phyloP scores from a whole-genome alignment of 2,113 vertebrate species.

The Oophaga pumilio region DNA sequence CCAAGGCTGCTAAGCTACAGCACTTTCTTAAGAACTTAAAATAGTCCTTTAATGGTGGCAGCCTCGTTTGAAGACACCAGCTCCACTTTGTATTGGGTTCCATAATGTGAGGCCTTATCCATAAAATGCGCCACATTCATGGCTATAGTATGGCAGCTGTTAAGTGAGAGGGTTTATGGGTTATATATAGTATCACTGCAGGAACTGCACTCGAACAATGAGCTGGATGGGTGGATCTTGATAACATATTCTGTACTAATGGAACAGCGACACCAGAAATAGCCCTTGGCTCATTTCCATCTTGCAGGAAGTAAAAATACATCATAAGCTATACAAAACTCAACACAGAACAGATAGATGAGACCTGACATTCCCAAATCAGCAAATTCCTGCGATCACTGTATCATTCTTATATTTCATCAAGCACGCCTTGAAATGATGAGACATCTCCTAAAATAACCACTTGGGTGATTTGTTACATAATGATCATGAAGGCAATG shows the following conservation, averaged over 20 bases:
- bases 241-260: not conserved
- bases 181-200: slow-evolving; percentile 29
- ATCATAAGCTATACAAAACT: slow-evolving; percentile 9
- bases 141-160: slow-evolving; percentile 25
- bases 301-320: slow-evolving; percentile 7
- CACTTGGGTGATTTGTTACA: not conserved
- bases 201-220: not conserved
- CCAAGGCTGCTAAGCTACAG: not conserved
- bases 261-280: slow-evolving; percentile 1
- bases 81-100: not conserved
- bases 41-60: not conserved
- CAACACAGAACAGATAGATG: slow-evolving; percentile 1
- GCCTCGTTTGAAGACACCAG: not conserved
- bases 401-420: slow-evolving; percentile 20
- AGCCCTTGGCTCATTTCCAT: slow-evolving; percentile 17
- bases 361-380: not conserved
- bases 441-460: not conserved
- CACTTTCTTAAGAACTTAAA: slow-evolving; percentile 29
- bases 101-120: not conserved
- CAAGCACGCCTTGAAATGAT: not conserved
- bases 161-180: slow-evolving; percentile 1
- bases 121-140: not conserved
- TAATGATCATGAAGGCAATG: not conserved
- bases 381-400: slow-evolving; percentile 21
- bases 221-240: not conserved